Base-by-base conservation (phyloP, 2,888 invertebrate genomes). In the Drosophila phalerata region DNA sequence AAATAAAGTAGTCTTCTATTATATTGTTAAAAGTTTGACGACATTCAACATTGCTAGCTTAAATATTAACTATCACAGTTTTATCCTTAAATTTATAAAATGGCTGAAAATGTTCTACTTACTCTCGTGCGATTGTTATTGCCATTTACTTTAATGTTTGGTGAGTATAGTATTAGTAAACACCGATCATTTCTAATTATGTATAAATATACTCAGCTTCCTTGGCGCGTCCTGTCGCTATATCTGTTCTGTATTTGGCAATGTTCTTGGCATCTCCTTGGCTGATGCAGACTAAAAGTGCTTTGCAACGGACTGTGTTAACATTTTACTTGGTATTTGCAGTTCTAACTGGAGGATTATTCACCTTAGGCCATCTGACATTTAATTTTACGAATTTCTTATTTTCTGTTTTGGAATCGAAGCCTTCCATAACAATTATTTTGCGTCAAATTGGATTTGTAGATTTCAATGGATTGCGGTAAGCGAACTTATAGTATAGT, bases 241-340 rank as follows among this genome's bases (percentile, higher is more conserved):
- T 85, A 32, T 85, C 84, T 9, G 32, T 78, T 48, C 6, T 75
- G 3, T 88, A 85, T 49, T 34, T 80, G 5, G 0, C 62, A 1
- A 52, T 83, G 70, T 85, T 88, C 42, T 68, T 88, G 13, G 1
- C 66, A 2, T 65, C 78, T 3, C 84, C 84, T 1, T 83, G 73
- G 74, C 30, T 85, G 6, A 30, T 69, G 32, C 61, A 48, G 51
- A 37, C 25, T 5, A 63, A 68, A 25, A 57, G 32, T 6, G 4
- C 3, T 11, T 28, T 10, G 5, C 60, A 61, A 10, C 34, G 28
- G 10, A 8, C 37, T 1, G 0, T 38, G 0, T 30, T 80, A 5
- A 58, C 45, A 8, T 11, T 37, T 10, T 85, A 52, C 58, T 10
- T 86, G 1, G 10, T 68, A 15, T 4, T 56, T 34, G 40, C 61